phyloP scores from a whole-genome alignment of 2,888 invertebrate genomes.

The Lithophane ornitopus region DNA sequence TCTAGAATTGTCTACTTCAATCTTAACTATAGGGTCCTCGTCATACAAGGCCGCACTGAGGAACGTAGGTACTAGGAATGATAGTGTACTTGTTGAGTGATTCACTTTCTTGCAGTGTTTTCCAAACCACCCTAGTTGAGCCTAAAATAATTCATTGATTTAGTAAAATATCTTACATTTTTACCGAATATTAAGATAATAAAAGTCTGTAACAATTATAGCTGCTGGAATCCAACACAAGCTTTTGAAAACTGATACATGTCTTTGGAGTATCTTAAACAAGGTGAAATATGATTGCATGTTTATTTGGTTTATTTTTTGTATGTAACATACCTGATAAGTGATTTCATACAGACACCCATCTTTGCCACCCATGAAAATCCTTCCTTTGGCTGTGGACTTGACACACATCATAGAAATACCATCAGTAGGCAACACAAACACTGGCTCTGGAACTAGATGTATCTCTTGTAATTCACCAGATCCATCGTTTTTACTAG shows the following conservation, averaged over 20 bases:
- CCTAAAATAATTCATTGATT: conserved; percentile 83
- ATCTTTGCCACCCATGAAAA: conserved; percentile 98
- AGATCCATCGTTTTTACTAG: conserved; percentile 85
- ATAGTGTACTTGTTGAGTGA: conserved; percentile 96
- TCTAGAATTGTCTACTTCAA: conserved; percentile 96
- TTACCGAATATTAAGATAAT: not conserved
- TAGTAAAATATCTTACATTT: not conserved
- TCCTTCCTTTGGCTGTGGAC: conserved; percentile 95
- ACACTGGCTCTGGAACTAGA: conserved; percentile 98
- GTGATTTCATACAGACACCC: conserved; percentile 98
- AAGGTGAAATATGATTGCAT: not conserved
- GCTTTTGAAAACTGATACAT: not conserved
- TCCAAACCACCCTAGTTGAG: conserved; percentile 97
- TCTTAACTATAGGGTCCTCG: conserved; percentile 97
- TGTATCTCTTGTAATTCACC: conserved; percentile 94
- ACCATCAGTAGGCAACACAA: conserved; percentile 97
- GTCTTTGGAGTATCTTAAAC: not conserved
- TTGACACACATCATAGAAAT: conserved; percentile 95
- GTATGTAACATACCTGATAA: conserved; percentile 93
- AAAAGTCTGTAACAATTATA: not conserved
- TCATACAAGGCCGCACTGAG: conserved; percentile 96
- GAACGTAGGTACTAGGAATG: conserved; percentile 97
- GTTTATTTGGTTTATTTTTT: not conserved
- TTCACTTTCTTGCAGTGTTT: conserved; percentile 98
- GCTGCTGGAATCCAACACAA: not conserved